These are phyloP conservation scores for Spilarctia lutea DNA, from an alignment of 2,888 invertebrate species.

Conservation along the genomic window DNA sequence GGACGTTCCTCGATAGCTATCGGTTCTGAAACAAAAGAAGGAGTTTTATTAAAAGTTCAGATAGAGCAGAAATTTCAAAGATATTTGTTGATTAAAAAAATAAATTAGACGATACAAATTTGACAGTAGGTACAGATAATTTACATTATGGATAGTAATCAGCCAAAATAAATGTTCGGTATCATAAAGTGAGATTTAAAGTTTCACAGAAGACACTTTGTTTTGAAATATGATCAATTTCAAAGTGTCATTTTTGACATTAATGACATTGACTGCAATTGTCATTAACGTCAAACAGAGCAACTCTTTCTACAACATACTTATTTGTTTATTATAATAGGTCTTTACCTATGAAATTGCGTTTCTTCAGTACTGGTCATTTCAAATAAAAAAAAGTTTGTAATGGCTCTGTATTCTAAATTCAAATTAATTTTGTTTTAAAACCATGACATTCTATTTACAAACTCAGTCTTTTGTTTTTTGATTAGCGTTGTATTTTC, in stretches of 20 bases:
- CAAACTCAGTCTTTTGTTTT: too few species aligned
- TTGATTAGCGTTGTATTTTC: too few species aligned
- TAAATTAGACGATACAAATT: not conserved
- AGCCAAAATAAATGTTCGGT: not conserved
- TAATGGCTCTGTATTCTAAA: too few species aligned
- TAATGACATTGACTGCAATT: too few species aligned
- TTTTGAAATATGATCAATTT: not conserved
- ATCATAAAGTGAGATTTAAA: not conserved
- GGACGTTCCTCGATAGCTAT: not conserved
- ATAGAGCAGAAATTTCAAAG: not conserved
- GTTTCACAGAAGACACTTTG: not conserved
- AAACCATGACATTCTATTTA: too few species aligned
- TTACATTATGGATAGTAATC: not conserved
- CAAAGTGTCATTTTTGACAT: not conserved
- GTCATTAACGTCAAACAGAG: too few species aligned
- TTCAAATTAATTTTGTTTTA: too few species aligned
- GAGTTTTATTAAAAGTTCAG: not conserved
- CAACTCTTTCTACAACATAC: too few species aligned
- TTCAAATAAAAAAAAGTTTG: too few species aligned
- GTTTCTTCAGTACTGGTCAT: too few species aligned
- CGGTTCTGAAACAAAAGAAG: slow-evolving; percentile 7
- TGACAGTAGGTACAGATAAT: not conserved
- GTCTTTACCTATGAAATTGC: too few species aligned
- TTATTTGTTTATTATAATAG: too few species aligned
- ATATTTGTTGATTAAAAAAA: not conserved